phyloP scores from a whole-genome alignment of 1,140 invertebrate genomes.

The Drosophila ogumai region DNA sequence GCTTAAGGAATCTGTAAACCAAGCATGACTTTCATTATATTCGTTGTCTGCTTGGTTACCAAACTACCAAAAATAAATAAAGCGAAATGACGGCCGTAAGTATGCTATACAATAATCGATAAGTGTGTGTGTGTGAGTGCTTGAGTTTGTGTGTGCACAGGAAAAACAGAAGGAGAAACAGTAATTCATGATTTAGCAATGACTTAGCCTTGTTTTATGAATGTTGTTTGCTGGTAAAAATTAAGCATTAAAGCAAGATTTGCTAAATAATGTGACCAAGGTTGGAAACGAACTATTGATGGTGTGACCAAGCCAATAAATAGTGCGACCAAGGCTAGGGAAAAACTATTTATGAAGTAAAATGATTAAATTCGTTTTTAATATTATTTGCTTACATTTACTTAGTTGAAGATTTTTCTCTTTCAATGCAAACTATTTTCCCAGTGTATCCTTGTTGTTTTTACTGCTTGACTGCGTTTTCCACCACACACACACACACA shows the following conservation, averaged over 20 bases:
- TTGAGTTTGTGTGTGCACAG: constrained; percentile 18
- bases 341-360: neutral
- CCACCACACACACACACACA: constrained; percentile 29
- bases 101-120: constrained; percentile 82
- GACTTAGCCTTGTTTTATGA: neutral
- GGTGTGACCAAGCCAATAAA: neutral
- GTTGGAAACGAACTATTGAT: neutral
- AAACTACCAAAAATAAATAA: constrained; percentile 43
- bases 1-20: constrained; percentile 36
- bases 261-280: neutral
- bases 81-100: constrained; percentile 62
- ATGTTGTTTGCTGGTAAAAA: neutral
- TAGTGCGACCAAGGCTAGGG: neutral
- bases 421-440: neutral
- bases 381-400: neutral
- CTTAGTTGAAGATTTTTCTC: accelerated
- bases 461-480: constrained; percentile 63
- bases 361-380: neutral
- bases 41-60: constrained; percentile 31
- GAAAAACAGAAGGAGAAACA: neutral
- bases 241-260: neutral
- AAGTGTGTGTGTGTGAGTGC: constrained; percentile 35
- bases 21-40: constrained; percentile 67
- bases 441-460: constrained; percentile 28
- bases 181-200: neutral